phyloP scores from a whole-genome alignment of 2,888 invertebrate genomes.

The Xestia ashworthii region DNA sequence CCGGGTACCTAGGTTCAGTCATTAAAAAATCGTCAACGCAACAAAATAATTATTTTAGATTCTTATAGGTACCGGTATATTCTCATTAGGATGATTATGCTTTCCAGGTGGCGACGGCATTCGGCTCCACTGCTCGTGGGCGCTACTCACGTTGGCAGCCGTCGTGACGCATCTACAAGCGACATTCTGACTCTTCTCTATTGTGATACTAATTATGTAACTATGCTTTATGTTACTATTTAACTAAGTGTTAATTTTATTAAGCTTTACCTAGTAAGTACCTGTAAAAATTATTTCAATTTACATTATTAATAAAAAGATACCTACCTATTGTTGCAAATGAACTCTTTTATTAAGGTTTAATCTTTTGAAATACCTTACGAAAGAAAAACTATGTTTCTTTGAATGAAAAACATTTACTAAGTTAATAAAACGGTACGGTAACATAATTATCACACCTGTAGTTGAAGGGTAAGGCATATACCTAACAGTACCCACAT shows the following conservation, averaged over 20 bases:
- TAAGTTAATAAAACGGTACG: background rate
- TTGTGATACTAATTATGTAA: slow-evolving; percentile 76
- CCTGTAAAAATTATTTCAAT: slow-evolving; percentile 45
- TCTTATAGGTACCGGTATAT: background rate
- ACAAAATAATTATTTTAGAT: background rate
- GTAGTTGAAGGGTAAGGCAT: background rate
- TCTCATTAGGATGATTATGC: slow-evolving; percentile 9
- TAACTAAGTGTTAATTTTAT: slow-evolving; percentile 71
- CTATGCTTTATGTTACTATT: slow-evolving; percentile 49
- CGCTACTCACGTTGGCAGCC: slow-evolving; percentile 57
- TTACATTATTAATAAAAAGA: slow-evolving; percentile 58
- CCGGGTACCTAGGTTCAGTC: background rate
- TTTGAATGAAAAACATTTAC: background rate
- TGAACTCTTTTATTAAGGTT: slow-evolving; percentile 37
- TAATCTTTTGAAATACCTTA: background rate
- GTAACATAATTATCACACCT: background rate
- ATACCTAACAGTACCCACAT: background rate
- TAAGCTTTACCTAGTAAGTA: slow-evolving; percentile 65
- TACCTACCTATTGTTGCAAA: slow-evolving; percentile 57
- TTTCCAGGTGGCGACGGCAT: slow-evolving; percentile 61
- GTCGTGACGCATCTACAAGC: slow-evolving; percentile 52
- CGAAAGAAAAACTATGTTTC: background rate
- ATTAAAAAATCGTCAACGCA: background rate
- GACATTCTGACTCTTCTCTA: slow-evolving; percentile 51
- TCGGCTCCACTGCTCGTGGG: slow-evolving; percentile 62